Evolutionary conservation across 2,113 vertebrate species (phyloP), one percentile per base, ranked within the genome.

Genomic region (Vulpes lagopus): DNA sequence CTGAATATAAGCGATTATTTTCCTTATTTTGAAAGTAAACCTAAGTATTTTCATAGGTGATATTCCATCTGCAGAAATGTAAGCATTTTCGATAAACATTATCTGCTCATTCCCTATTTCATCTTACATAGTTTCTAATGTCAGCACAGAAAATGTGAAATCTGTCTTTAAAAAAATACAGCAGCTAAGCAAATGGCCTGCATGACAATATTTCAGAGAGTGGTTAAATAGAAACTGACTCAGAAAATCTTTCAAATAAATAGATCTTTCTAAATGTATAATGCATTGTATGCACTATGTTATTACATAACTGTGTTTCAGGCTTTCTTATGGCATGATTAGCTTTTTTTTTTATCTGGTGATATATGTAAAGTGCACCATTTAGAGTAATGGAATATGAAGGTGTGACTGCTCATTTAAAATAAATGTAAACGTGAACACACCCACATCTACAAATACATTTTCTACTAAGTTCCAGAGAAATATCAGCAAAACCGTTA

Each of bases 201-300:
- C 10, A 32, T 27, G 49, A 27, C n/a, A 57, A 3, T 87, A 79
- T 94, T 87, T 79, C 62, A 79, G n/a, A 82, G 19, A 22, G 25
- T 57, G 32, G 60, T 35, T 91, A 91, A 55, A 35, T 22, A 65
- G 89, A 65, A 79, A 35, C 89, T 65, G 62, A 51, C 73, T 69
- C 35, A 79, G 57, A 87, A 87, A 80, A 16, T 5, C 11, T 89
- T 80, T 94, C 76, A 89, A 81, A 69, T 67, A 87, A 94, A 62
- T 81, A 32, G 16, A 51, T 71, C 3, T 32, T 53, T 89, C 51
- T 78, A 62, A 89, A 81, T 62, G 16, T 71, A 8, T 62, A 81
- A 53, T 81, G 74, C n/a, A 55, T 27, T 62, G 14, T 57, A 7
- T 90, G 57, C 1, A 74, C 17, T 82, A 35, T n/a, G 67, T 82